Conservation (phyloP, 2,888 invertebrate species). For the Cephus sareptanus region DNA sequence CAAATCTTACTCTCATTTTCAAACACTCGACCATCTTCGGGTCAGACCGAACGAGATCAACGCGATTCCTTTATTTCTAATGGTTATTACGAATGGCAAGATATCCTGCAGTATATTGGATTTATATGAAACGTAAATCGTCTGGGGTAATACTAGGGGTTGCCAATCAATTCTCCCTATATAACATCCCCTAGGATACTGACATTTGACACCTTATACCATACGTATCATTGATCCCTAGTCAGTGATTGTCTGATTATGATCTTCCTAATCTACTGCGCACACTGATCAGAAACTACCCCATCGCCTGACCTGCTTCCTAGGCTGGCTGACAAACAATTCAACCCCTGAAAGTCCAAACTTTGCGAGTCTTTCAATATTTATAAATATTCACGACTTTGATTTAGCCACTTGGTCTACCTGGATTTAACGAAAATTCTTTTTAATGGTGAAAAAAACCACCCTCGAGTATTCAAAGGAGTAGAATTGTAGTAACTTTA, state of each 20-base stretch:
- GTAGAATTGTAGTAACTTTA: background rate
- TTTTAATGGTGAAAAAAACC: background rate
- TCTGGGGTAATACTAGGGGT: background rate
- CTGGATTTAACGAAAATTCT: background rate
- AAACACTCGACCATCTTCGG: background rate
- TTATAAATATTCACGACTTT: background rate
- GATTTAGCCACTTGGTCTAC: background rate
- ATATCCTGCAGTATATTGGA: background rate
- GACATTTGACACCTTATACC: slow-evolving; percentile 60
- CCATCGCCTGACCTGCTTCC: background rate
- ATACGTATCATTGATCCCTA: slow-evolving; percentile 6
- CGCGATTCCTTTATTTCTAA: slow-evolving; percentile 17
- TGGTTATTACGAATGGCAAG: background rate
- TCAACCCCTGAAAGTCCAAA: background rate
- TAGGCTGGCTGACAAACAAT: background rate
- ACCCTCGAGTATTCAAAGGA: background rate
- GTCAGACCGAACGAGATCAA: slow-evolving; percentile 1
- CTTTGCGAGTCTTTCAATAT: background rate
- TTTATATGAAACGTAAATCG: background rate
- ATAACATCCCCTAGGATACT: slow-evolving; percentile 37
- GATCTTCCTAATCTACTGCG: slow-evolving; percentile 58
- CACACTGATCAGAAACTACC: background rate
- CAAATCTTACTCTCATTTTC: slow-evolving; percentile 51
- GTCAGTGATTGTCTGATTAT: slow-evolving; percentile 62
- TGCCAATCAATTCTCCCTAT: background rate